Conservation (phyloP, 1,140 invertebrate species). For the Zaprionus inermis region DNA sequence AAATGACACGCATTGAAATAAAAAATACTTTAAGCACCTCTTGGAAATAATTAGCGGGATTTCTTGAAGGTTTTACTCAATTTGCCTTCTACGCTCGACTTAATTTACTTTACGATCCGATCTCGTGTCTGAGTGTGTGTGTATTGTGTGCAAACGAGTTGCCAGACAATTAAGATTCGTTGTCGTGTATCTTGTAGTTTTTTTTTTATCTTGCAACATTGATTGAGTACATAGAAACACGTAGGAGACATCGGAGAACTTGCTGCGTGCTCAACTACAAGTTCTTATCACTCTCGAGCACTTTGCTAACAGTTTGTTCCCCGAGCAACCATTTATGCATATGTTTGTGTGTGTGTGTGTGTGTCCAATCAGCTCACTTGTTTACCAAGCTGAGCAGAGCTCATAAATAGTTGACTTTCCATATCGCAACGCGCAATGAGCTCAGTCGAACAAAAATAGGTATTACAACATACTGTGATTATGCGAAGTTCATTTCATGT, state of each 20-base stretch:
- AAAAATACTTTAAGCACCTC: not conserved
- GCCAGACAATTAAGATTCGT: constrained; percentile 3
- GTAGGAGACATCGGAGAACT: not conserved
- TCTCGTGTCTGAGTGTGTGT: too few species aligned
- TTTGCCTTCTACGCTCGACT: constrained; percentile 45
- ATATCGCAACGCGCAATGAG: constrained; percentile 19
- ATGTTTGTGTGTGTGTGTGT: not conserved
- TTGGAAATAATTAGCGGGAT: not conserved
- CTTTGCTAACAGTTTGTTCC: too few species aligned
- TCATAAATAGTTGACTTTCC: constrained; percentile 38
- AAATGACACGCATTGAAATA: not conserved
- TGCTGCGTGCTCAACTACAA: constrained; percentile 16
- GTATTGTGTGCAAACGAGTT: not conserved
- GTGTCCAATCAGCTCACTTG: constrained; percentile 2
- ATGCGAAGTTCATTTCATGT: too few species aligned
- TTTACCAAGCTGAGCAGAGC: not conserved
- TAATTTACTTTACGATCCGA: constrained; percentile 38
- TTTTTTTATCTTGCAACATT: constrained; percentile 16
- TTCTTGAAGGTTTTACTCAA: not conserved
- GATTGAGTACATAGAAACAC: not conserved
- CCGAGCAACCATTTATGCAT: not conserved
- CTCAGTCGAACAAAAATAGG: constrained; percentile 58
- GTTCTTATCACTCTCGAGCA: constrained; percentile 15
- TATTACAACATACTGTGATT: constrained; percentile 50
- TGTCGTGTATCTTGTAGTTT: constrained; percentile 37